Conservation (phyloP, 92 coral and sea anemone genomes). For the Blastomussa wellsi region DNA sequence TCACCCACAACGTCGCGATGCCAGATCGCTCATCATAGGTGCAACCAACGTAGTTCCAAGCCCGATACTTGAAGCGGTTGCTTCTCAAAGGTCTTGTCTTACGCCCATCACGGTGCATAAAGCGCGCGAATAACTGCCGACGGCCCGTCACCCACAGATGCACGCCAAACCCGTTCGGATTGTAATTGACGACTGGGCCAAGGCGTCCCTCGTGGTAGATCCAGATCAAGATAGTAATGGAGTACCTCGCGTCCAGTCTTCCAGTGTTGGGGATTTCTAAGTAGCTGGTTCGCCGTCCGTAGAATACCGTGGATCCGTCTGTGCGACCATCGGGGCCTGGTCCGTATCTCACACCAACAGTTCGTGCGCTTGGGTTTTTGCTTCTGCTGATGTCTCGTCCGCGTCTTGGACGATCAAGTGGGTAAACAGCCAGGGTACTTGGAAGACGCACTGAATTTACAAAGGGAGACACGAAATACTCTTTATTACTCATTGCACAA, state of each 20-base stretch:
- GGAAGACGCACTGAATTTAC: constrained; percentile 45
- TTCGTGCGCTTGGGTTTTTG: constrained; percentile 53
- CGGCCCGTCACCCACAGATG: constrained; percentile 59
- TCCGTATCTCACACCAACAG: constrained; percentile 49
- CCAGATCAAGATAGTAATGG: constrained; percentile 79
- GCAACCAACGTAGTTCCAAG: constrained; percentile 80
- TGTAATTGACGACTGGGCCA: constrained; percentile 68
- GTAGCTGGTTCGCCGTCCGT: constrained; percentile 63
- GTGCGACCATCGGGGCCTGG: constrained; percentile 71
- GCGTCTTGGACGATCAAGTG: constrained; percentile 50
- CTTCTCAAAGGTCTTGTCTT: constrained; percentile 41
- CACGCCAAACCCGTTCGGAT: constrained; percentile 55
- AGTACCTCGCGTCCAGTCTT: constrained; percentile 66
- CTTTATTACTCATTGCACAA: not conserved
- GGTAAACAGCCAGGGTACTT: constrained; percentile 53
- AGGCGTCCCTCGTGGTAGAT: constrained; percentile 51
- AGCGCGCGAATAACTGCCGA: constrained; percentile 58
- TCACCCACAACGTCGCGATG: constrained; percentile 59
- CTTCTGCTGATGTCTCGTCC: constrained; percentile 66
- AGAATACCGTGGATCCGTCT: constrained; percentile 61
- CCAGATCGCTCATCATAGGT: constrained; percentile 67
- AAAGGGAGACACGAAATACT: not conserved
- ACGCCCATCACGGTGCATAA: constrained; percentile 46
- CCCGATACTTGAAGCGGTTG: constrained; percentile 41
- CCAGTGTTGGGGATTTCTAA: constrained; percentile 71